Base-by-base conservation (phyloP, 2,113 vertebrate species). In the Sapajus apella region DNA sequence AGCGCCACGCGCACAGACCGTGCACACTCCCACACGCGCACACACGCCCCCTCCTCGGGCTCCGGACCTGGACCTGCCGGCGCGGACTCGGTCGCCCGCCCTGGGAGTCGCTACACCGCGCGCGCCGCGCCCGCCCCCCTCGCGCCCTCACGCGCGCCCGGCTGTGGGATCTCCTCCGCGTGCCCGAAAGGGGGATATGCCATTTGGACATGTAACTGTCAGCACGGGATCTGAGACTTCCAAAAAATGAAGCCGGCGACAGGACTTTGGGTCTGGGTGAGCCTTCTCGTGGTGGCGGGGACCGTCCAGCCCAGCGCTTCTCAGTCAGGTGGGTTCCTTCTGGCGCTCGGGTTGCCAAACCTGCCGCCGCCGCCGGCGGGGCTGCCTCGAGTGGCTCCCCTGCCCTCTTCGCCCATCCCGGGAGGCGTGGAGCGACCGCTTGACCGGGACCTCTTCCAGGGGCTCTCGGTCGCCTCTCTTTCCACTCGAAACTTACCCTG, bases 291-390 rank as follows among this genome's bases (percentile, higher is more conserved):
- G 97, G 98, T 98, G 87, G 98, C 98, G 97, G 97, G 98, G 97
- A 97, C 98, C 97, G 97, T 99, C 97, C 98, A 98, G 90, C 98
- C 96, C 96, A 97, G 98, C 98, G 98, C 98, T 94, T 99, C 99
- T 47, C 99, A 99, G 97, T 99, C 99, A 99, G 99, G 99, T 99
- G 99, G 98, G 99, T 82, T 94, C 83, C 47, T 50, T 14, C 32
- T 77, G 21, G 87, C 64, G 68, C 95, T 61, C 77, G 70, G 16
- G 95, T n/a, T 18, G 90, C 68, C 6, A 77, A 87, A 95, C 92
- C 96, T 73, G 96, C 96, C 3, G 90, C 90, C 3, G 90, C 90
- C 10, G 85, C 61, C 10, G 61, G 77, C 83, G 7, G 4, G 77
- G 79, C 61, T 4, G 82, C 35, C 12, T 56, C 45, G 17, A 50